phyloP scores from a whole-genome alignment of 2,797 vertebrate species.

The Lacerta bilineata region DNA sequence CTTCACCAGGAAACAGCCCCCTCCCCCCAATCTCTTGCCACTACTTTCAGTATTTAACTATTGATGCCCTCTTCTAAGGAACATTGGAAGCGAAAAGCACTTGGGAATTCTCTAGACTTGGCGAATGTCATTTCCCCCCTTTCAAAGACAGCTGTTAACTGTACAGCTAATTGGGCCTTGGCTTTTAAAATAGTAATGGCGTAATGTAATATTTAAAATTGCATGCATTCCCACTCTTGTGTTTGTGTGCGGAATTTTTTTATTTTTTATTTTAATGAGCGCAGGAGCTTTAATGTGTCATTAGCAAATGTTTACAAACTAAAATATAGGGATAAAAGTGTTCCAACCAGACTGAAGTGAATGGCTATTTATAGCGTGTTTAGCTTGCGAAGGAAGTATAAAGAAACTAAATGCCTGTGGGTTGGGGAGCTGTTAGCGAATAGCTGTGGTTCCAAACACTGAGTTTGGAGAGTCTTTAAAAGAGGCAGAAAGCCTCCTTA shows the following conservation, averaged over 20 bases:
- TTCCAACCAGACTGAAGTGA: background rate
- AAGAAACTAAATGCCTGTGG: background rate
- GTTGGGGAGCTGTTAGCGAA: background rate
- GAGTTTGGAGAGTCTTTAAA: background rate
- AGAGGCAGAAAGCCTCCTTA: background rate
- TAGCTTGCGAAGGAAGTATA: background rate
- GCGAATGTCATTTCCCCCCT: constrained; percentile 26
- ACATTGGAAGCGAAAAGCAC: constrained; percentile 24
- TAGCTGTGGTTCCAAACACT: background rate
- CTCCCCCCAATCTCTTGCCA: background rate
- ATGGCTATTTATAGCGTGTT: background rate
- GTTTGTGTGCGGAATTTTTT: background rate
- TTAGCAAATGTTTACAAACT: constrained; percentile 21
- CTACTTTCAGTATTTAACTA: constrained; percentile 45
- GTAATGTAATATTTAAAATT: constrained; percentile 26
- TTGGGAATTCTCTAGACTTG: constrained; percentile 19
- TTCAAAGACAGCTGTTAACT: constrained; percentile 46
- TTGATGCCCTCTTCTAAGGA: background rate
- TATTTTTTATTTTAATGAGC: constrained; percentile 26
- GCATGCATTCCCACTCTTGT: background rate
- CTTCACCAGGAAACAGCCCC: background rate
- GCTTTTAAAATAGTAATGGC: constrained; percentile 30
- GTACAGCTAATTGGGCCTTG: background rate
- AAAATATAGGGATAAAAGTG: background rate
- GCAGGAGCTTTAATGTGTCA: constrained; percentile 5